Evolutionary conservation across 30 jellyfish, hydroid and myxozoan genomes (phyloP).

Genomic region (Morbakka virulenta): DNA sequence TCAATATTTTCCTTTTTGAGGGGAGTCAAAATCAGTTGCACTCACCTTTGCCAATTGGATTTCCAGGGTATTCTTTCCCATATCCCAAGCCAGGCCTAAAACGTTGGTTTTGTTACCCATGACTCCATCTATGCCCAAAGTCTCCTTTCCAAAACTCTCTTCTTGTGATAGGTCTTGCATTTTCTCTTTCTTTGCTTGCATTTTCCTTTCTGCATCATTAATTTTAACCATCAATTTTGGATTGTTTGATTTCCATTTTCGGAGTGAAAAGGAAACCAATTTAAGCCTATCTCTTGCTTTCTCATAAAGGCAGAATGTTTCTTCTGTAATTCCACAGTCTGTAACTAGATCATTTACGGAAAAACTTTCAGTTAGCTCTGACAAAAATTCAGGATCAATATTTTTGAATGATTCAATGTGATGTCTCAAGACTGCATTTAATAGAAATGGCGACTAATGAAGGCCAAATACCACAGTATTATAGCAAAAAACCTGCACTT

Average conservation of each 20-base stretch:
- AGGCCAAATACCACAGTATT: slow-evolving; percentile 16
- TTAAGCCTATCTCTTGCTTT: slow-evolving; percentile 34
- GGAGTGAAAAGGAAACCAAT: slow-evolving; percentile 1
- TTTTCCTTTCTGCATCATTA: background rate
- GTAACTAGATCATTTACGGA: slow-evolving; percentile 22
- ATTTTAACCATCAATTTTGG: background rate
- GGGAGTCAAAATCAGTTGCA: background rate
- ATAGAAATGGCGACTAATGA: slow-evolving; percentile 23
- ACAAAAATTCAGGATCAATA: slow-evolving; percentile 26
- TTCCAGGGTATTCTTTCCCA: slow-evolving; percentile 2
- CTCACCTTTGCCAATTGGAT: no score
- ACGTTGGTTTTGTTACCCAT: slow-evolving; percentile 1
- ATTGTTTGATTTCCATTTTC: slow-evolving; percentile 35
- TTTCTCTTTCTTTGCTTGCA: background rate
- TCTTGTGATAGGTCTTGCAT: background rate
- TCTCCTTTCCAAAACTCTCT: no score
- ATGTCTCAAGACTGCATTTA: no score
- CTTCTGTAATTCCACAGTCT: background rate
- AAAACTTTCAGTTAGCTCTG: background rate
- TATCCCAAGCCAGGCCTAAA: slow-evolving; percentile 15
- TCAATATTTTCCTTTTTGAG: slow-evolving; percentile 10
- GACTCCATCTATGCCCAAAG: no score
- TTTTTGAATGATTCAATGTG: no score
- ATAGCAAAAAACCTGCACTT: background rate
- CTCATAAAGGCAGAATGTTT: background rate